Evolutionary conservation across 2,888 invertebrate species (phyloP).

Genomic region (Amblyteles armatorius): DNA sequence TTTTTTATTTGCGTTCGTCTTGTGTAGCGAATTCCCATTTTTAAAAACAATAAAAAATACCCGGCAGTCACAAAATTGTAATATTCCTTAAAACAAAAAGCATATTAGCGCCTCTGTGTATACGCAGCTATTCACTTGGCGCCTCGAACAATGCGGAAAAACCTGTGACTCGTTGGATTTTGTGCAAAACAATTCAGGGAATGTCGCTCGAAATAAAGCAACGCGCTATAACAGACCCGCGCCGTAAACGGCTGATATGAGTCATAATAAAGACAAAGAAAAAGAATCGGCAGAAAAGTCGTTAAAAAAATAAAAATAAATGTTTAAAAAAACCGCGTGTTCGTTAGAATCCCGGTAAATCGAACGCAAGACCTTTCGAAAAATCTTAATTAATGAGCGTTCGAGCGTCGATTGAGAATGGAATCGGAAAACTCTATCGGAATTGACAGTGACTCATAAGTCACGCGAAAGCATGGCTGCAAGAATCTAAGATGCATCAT

Average conservation of each 20-base stretch:
- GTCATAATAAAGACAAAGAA: background rate
- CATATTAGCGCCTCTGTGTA: no score
- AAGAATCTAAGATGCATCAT: slow-evolving; percentile 50
- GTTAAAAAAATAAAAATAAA: slow-evolving; percentile 10
- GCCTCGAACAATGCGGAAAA: background rate
- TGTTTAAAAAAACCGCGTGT: background rate
- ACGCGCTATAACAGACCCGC: background rate
- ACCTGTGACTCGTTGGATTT: background rate
- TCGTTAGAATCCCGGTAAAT: background rate
- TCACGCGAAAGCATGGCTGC: slow-evolving; percentile 76
- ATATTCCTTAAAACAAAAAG: background rate
- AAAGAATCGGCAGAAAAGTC: background rate
- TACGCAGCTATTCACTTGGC: background rate
- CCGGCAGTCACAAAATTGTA: no score
- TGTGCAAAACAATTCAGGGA: background rate
- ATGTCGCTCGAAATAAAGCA: background rate
- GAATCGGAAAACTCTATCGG: background rate
- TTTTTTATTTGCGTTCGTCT: background rate
- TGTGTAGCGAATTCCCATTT: background rate
- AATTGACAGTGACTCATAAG: slow-evolving; percentile 78
- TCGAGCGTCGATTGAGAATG: slow-evolving; percentile 1
- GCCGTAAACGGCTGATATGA: background rate
- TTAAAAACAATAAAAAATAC: background rate
- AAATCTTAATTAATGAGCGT: background rate
- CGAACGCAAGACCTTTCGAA: background rate